phyloP scores from a whole-genome alignment of 2,797 vertebrate species.

The Argyrosomus regius region DNA sequence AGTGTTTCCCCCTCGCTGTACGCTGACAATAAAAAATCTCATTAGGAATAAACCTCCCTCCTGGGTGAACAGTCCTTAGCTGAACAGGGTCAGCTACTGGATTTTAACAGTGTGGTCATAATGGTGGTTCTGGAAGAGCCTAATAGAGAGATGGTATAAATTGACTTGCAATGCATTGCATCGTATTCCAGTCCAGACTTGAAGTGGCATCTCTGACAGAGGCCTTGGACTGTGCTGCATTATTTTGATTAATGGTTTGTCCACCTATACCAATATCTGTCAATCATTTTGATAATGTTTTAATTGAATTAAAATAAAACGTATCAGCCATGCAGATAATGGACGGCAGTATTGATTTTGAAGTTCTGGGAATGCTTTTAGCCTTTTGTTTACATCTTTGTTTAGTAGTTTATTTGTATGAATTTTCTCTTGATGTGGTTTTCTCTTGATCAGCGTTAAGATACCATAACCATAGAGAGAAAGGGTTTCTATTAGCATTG shows the following conservation, averaged over 20 bases:
- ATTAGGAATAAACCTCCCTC: no score
- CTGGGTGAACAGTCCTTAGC: no score
- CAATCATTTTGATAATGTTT: not conserved
- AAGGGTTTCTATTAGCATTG: constrained; percentile 14
- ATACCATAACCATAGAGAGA: not conserved
- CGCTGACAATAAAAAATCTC: no score
- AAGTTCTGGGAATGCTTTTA: not conserved
- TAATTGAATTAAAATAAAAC: not conserved
- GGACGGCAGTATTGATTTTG: not conserved
- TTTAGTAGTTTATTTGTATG: not conserved
- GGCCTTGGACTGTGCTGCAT: not conserved
- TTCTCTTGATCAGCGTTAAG: constrained; percentile 15
- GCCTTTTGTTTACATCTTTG: not conserved
- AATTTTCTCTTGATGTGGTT: not conserved
- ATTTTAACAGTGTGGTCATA: no score
- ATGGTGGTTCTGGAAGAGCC: no score
- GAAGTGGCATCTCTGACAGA: no score
- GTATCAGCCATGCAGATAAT: no score
- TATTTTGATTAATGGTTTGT: no score
- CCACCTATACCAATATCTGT: not conserved
- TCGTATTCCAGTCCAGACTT: no score
- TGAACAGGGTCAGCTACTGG: no score
- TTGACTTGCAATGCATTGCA: no score
- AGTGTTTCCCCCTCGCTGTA: no score
- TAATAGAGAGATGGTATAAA: not conserved